phyloP scores from a whole-genome alignment of 2,888 invertebrate genomes.

The Ceratothoa steindachneri region DNA sequence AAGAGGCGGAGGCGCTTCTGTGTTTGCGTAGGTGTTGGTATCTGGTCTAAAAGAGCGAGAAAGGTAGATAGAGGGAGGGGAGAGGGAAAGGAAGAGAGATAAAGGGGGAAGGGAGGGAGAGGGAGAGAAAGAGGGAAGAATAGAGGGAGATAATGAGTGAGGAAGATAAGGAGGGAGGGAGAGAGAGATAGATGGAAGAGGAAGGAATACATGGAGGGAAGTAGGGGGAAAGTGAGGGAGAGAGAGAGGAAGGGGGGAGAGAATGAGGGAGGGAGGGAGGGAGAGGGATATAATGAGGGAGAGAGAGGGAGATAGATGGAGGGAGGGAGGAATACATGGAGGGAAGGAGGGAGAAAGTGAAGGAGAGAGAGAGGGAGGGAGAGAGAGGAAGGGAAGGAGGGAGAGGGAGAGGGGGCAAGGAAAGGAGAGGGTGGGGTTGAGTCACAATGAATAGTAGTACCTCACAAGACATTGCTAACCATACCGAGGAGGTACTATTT shows the following conservation, averaged over 20 bases:
- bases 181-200: background rate
- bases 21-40: too few relatives aligned
- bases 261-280: constrained; percentile 10
- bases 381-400: background rate
- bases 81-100: constrained; percentile 13
- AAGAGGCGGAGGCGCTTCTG: too few relatives aligned
- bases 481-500: too few relatives aligned
- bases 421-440: too few relatives aligned
- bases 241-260: too few relatives aligned
- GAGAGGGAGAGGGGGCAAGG: constrained; percentile 16
- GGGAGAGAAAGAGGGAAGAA: constrained; percentile 2
- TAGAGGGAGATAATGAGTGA: too few relatives aligned
- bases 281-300: background rate
- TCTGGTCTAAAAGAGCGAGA: too few relatives aligned
- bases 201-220: background rate
- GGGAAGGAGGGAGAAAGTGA: background rate
- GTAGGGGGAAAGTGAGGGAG: constrained; percentile 16
- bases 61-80: constrained; percentile 4
- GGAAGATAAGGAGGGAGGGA: background rate
- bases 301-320: background rate
- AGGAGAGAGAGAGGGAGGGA: background rate
- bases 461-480: background rate
- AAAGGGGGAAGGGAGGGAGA: constrained; percentile 9
- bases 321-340: too few relatives aligned
- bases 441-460: too few relatives aligned